Conservation (phyloP, 1,140 invertebrate genomes). For the Notospermus geniculatus region DNA sequence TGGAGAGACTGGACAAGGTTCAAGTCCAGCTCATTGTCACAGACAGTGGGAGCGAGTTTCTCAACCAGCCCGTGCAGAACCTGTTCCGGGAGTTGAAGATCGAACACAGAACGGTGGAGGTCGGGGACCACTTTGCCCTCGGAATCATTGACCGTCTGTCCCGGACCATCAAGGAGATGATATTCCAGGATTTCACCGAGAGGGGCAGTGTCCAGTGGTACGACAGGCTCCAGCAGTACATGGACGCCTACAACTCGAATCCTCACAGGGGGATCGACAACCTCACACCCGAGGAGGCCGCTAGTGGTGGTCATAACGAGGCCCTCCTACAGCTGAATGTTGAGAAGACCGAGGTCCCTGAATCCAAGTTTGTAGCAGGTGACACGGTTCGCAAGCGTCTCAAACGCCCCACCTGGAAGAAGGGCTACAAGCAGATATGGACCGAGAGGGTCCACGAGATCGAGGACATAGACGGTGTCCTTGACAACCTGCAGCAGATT, state of each 20-base stretch:
- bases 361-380: neutral
- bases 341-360: neutral
- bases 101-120: no score
- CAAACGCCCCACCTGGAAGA: conserved; percentile 1
- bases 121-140: no score
- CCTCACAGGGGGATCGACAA: conserved; percentile 5
- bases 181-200: no score
- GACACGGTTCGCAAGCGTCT: neutral
- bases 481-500: neutral
- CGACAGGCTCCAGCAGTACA: no score
- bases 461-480: neutral
- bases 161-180: no score
- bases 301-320: neutral
- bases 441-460: neutral
- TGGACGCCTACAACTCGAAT: conserved; percentile 2
- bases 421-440: conserved; percentile 1
- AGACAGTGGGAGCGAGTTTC: no score
- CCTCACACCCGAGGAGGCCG: conserved; percentile 4
- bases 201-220: no score
- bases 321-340: neutral
- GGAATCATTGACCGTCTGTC: no score
- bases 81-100: no score
- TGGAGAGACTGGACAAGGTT: no score
- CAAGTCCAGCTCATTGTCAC: no score
- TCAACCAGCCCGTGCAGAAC: no score